phyloP scores from a whole-genome alignment of 2,113 vertebrate genomes.

The Scomber japonicus region DNA sequence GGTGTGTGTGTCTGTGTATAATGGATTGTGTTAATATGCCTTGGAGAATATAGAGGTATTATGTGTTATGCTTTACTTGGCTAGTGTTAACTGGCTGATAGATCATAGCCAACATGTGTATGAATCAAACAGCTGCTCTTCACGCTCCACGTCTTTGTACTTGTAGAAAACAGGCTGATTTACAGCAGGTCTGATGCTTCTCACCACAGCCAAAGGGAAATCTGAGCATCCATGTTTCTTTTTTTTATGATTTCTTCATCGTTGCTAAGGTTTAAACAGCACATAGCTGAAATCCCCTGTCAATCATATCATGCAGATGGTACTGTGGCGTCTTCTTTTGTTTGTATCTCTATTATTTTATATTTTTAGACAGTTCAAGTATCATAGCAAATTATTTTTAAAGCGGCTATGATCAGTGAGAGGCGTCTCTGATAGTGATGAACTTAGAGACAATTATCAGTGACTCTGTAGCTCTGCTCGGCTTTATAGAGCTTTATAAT shows the following conservation, averaged over 20 bases:
- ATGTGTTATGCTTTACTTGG: constrained; percentile 12
- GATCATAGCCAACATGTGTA: constrained; percentile 27
- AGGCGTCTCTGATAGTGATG: no score
- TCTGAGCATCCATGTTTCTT: background rate
- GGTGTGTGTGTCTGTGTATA: constrained; percentile 18
- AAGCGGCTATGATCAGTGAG: no score
- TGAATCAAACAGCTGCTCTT: constrained; percentile 38
- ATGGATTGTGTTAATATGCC: constrained; percentile 18
- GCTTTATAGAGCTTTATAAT: no score
- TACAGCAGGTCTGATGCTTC: background rate
- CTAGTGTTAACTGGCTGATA: background rate
- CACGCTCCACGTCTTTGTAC: background rate
- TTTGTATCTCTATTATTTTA: background rate
- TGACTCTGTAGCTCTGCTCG: no score
- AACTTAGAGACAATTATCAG: no score
- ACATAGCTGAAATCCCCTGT: background rate
- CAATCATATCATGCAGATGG: background rate
- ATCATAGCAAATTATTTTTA: background rate
- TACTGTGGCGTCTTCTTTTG: no score
- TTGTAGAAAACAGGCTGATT: background rate
- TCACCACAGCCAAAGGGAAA: background rate
- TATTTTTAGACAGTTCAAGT: background rate
- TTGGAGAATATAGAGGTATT: constrained; percentile 5
- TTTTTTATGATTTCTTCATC: background rate
- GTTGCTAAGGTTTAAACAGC: background rate